phyloP scores from a whole-genome alignment of 2,113 vertebrate species.

The Porphyrio hochstetteri region DNA sequence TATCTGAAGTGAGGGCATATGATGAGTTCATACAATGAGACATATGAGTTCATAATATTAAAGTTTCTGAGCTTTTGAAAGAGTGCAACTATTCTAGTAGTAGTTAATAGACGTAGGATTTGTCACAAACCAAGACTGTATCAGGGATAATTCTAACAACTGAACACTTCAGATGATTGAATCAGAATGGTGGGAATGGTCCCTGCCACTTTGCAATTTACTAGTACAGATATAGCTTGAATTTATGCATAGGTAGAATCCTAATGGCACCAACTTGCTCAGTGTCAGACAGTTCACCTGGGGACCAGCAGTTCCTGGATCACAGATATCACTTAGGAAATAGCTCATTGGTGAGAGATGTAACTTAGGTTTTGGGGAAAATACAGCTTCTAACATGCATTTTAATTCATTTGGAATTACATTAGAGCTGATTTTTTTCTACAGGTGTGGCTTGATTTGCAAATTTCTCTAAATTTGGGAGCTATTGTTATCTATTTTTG shows the following conservation, averaged over 20 bases:
- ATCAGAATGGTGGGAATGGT: not conserved
- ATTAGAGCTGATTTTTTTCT: not conserved
- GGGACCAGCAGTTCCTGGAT: not conserved
- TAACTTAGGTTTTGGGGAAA: not conserved
- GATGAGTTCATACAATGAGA: not conserved
- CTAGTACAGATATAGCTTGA: not conserved
- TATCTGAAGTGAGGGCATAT: not conserved
- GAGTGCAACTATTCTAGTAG: not conserved
- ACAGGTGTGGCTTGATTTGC: not conserved
- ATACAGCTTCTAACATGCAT: not conserved
- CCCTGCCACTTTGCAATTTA: not conserved
- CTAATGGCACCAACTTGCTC: not conserved
- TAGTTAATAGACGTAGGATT: not conserved
- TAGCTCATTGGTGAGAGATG: not conserved
- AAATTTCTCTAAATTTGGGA: not conserved
- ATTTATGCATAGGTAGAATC: not conserved
- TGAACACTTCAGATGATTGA: not conserved
- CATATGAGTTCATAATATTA: not conserved
- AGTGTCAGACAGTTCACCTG: not conserved
- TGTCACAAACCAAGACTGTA: not conserved
- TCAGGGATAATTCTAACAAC: not conserved
- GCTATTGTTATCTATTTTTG: not conserved
- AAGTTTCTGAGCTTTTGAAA: not conserved
- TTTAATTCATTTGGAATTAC: not conserved
- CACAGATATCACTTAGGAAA: conserved; percentile 7